Evolutionary conservation across 2,888 invertebrate species (phyloP).

Genomic region (Brachylomia viminalis): DNA sequence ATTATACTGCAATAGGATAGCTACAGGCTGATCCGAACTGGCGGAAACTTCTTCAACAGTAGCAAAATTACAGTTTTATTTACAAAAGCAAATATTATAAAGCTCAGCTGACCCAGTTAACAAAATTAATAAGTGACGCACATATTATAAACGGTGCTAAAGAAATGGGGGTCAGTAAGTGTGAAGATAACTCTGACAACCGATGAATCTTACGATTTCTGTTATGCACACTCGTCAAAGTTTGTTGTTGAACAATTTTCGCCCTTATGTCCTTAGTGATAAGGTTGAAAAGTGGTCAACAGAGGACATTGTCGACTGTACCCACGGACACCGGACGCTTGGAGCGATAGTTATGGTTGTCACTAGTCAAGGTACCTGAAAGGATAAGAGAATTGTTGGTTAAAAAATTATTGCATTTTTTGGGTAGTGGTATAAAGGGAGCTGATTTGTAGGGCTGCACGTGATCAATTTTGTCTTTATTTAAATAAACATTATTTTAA

Average conservation of each 20-base stretch:
- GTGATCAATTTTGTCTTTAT: not conserved
- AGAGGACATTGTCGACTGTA: constrained; percentile 41
- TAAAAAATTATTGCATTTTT: constrained; percentile 27
- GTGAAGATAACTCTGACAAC: constrained; percentile 70
- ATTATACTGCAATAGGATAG: not conserved
- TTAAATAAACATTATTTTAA: not conserved
- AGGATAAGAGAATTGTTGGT: constrained; percentile 12
- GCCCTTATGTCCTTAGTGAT: not conserved
- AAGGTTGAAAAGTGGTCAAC: not conserved
- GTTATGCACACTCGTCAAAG: constrained; percentile 62
- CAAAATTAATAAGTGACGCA: constrained; percentile 31
- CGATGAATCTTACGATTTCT: constrained; percentile 69
- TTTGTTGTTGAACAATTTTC: not conserved
- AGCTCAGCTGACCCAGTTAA: constrained; percentile 29
- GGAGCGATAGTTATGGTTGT: constrained; percentile 70
- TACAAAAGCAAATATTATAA: constrained; percentile 3
- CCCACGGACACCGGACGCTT: constrained; percentile 7
- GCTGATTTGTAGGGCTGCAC: constrained; percentile 43
- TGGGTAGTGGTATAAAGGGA: not conserved
- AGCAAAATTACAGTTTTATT: not conserved
- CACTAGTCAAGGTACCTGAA: constrained; percentile 67
- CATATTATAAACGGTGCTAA: constrained; percentile 40
- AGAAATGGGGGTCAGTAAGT: constrained; percentile 56
- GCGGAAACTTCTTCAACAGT: not conserved
- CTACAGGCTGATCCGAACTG: not conserved